phyloP scores from a whole-genome alignment of 1,140 invertebrate species.

The Atta cephalotes region DNA sequence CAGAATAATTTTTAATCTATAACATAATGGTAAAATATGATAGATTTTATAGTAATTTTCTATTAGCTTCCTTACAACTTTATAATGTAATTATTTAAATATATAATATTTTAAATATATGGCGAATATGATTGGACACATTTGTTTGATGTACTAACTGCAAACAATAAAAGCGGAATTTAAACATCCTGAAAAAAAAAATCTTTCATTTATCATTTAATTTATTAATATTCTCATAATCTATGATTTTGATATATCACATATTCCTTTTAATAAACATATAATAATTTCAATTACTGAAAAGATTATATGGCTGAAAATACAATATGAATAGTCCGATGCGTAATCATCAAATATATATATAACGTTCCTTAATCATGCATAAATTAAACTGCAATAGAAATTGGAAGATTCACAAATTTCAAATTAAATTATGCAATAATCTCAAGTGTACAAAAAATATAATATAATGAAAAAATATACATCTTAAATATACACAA shows the following conservation, averaged over 20 bases:
- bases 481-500: conserved; percentile 48
- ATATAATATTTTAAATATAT: conserved; percentile 41
- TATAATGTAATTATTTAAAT: conserved; percentile 21
- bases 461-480: conserved; percentile 44
- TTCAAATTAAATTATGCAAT: conserved; percentile 49
- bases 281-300: conserved; percentile 16
- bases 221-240: neutral
- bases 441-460: conserved; percentile 42
- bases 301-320: neutral
- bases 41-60: neutral
- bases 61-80: conserved; percentile 38
- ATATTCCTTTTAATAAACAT: conserved; percentile 24
- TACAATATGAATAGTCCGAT: neutral
- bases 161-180: neutral
- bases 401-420: neutral
- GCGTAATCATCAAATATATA: neutral
- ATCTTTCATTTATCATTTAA: neutral
- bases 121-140: conserved; percentile 34
- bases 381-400: conserved; percentile 29
- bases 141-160: conserved; percentile 15
- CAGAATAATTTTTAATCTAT: conserved; percentile 23
- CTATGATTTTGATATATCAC: neutral
- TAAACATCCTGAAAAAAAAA: conserved; percentile 27
- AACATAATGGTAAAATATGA: neutral
- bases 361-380: neutral